Evolutionary conservation across 2,797 vertebrate species (phyloP), one percentile per base, ranked within the genome.

Genomic region (Orientallactaga sibirica): DNA sequence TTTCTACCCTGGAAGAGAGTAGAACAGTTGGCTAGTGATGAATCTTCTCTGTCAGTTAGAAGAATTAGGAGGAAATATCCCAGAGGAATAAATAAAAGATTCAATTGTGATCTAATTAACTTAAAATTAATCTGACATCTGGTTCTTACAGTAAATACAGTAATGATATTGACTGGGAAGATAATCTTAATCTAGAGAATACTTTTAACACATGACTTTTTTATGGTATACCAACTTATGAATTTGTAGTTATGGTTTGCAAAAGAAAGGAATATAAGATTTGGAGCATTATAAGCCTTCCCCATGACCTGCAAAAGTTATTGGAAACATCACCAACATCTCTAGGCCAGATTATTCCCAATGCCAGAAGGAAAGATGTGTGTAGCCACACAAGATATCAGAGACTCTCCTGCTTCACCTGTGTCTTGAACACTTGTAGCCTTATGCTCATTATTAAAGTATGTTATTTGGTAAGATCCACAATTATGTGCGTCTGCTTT

Each of bases 361-460:
- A 61, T 16, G 37, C 19, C 29, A 24, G 43, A 88, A 92, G n/a
- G 22, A 88, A 88, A 68, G 48, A 52, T 14, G 41, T 22, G 15
- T 2, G 15, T 15, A 81, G 14, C 16, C 22, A 22, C 11, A 37
- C 16, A 43, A 24, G 24, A 10, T 61, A 10, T 43, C 55, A 52
- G 24, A 70, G 25, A 14, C 18, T 80, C 25, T 58, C 16, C 27
- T 7, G 5, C 18, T 75, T 82, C 7, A 15, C 5, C 29, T 43
- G 1, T 71, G 24, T 9, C 62, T 86, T 81, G 62, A 43, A 85
- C 73, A 41, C 93, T 89, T 91, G 1, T 41, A 77, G 52, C 10
- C 68, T 85, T 92, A 12, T 85, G 86, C 16, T 64, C 76, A 82
- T 58, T 82, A 62, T 7, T 76, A 52, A 86, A 94, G 22, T 9